Conservation (phyloP, 1,140 invertebrate genomes). For the Apis mellifera region DNA sequence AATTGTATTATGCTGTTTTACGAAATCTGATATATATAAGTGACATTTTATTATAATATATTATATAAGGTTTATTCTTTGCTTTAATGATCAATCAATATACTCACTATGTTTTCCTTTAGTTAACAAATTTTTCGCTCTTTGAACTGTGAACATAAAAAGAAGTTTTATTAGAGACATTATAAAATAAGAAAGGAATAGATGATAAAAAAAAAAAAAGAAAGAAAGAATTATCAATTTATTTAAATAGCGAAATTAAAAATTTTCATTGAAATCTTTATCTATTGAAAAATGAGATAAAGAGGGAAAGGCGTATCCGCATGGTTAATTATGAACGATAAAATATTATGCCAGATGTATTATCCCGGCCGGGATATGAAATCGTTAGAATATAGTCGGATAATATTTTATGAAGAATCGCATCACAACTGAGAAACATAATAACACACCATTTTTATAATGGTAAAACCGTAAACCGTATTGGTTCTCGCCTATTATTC, state of each 20-base stretch:
- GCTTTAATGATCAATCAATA: background rate
- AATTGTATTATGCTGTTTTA: background rate
- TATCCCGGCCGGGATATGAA: background rate
- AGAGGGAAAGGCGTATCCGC: constrained; percentile 5
- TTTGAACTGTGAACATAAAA: constrained; percentile 85
- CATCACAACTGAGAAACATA: constrained; percentile 19
- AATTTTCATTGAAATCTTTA: too few species aligned
- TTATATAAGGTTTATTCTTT: background rate
- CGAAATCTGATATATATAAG: background rate
- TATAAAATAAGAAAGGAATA: too few species aligned
- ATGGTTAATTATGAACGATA: constrained; percentile 1
- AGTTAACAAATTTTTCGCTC: constrained; percentile 86
- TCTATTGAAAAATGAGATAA: background rate
- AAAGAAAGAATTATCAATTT: background rate
- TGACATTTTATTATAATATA: too few species aligned
- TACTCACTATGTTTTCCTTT: constrained; percentile 92
- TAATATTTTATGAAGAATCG: constrained; percentile 24
- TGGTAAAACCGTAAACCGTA: constrained; percentile 42
- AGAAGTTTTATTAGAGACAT: constrained; percentile 8
- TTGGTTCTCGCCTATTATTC: constrained; percentile 30
- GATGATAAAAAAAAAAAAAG: too few species aligned
- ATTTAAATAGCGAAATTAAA: background rate
- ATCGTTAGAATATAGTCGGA: background rate
- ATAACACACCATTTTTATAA: constrained; percentile 33
- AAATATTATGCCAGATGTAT: background rate